These are phyloP conservation scores for Lordiphosa collinella DNA, from an alignment of 1,140 invertebrate genomes.

Conservation along the genomic window DNA sequence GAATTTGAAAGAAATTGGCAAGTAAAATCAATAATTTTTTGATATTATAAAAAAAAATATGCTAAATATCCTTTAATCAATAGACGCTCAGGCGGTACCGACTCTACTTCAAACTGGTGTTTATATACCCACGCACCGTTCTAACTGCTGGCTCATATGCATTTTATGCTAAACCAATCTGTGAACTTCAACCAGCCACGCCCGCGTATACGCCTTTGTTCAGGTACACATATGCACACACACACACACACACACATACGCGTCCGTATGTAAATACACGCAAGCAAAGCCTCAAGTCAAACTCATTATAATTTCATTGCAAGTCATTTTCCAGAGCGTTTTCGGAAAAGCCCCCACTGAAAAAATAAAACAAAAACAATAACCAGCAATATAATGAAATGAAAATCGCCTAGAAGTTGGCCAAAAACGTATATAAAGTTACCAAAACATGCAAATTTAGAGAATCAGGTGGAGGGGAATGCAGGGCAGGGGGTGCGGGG, in stretches of 20 bases:
- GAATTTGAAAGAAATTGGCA: too few species aligned
- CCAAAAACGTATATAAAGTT: constrained; percentile 40
- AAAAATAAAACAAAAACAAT: constrained; percentile 33
- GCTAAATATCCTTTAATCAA: too few species aligned
- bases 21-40: too few species aligned
- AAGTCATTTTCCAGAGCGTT: constrained; percentile 60
- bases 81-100: too few species aligned
- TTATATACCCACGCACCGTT: too few species aligned
- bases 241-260: not conserved
- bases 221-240: not conserved
- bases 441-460: constrained; percentile 52
- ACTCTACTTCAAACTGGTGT: too few species aligned
- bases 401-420: constrained; percentile 61
- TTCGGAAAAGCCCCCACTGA: constrained; percentile 1
- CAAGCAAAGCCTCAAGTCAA: constrained; percentile 29
- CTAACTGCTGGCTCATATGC: too few species aligned
- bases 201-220: not conserved
- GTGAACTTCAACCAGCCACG: too few species aligned
- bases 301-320: constrained; percentile 63
- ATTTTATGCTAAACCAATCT: too few species aligned
- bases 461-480: not conserved
- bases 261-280: not conserved
- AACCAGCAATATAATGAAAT: constrained; percentile 63
- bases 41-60: too few species aligned
- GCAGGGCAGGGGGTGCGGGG: not conserved